Conservation (phyloP, 2,888 invertebrate genomes). For the Dicycla oo region DNA sequence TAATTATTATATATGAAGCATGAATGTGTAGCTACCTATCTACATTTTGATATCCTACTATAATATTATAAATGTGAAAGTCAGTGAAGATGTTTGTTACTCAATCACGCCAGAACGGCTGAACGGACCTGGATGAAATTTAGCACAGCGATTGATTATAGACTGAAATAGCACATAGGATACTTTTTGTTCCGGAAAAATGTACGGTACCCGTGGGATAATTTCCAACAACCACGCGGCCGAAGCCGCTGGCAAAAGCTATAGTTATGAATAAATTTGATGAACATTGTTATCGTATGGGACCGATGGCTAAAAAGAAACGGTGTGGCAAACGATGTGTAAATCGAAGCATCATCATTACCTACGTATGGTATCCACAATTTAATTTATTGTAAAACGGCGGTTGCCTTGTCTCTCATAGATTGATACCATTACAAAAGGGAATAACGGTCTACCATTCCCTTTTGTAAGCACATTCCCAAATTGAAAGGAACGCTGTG, state of each 20-base stretch:
- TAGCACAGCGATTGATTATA: no score
- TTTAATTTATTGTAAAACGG: slow-evolving; percentile 65
- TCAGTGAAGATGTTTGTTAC: no score
- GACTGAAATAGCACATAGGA: no score
- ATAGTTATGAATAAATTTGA: slow-evolving; percentile 25
- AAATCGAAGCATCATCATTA: slow-evolving; percentile 49
- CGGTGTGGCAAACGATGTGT: slow-evolving; percentile 46
- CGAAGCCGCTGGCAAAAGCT: no score
- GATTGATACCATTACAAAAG: slow-evolving; percentile 66
- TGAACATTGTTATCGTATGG: slow-evolving; percentile 27
- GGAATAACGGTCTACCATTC: slow-evolving; percentile 60
- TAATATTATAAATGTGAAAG: no score
- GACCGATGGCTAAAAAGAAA: slow-evolving; percentile 24
- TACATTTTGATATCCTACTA: slow-evolving; percentile 19
- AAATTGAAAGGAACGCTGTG: slow-evolving; percentile 63
- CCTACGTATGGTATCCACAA: slow-evolving; percentile 57
- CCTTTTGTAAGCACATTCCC: slow-evolving; percentile 69
- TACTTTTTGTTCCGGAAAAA: no score
- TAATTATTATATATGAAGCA: no score
- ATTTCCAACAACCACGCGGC: no score
- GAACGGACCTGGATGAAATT: no score
- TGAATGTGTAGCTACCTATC: no score
- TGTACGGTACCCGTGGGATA: no score
- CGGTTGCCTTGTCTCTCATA: slow-evolving; percentile 55
- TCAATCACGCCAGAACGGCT: no score